A percentile compares a stretch with the other conserved stretches of the same genome.
Evolutionary conservation across 2,113 vertebrate genomes (phyloP).

Genomic region (Aramus guarauna): DNA sequence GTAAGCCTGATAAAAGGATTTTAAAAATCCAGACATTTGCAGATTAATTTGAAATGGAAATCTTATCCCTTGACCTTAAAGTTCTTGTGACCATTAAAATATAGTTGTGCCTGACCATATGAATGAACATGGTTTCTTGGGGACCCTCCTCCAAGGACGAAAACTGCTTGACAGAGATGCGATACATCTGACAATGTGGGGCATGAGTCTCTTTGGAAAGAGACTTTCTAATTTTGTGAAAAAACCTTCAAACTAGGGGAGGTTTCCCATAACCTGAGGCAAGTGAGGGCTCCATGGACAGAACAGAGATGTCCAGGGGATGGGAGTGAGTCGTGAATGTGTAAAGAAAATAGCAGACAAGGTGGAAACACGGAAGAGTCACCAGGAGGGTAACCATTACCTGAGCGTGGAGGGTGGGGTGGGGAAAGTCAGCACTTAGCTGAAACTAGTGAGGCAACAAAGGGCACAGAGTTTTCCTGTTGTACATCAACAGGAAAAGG

Average conservation of each 20-base stretch:
- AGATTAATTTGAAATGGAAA: not conserved
- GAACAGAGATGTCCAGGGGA: not conserved
- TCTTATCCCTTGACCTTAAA: not conserved
- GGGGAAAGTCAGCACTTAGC: not conserved
- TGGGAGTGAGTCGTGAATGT: accelerated
- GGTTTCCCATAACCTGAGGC: not conserved
- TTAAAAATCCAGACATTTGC: not conserved
- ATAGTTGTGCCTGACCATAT: not conserved
- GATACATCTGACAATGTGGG: not conserved
- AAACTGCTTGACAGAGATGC: not conserved
- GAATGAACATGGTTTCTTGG: not conserved
- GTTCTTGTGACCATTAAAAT: not conserved
- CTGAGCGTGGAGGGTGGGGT: not conserved
- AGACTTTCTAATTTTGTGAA: not conserved
- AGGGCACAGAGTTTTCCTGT: not conserved
- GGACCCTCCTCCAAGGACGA: not conserved
- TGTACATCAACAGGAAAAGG: not conserved
- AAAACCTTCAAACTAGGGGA: not conserved
- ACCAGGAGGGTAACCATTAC: not conserved
- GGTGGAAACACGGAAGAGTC: not conserved
- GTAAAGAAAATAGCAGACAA: not conserved
- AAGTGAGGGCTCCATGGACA: not conserved
- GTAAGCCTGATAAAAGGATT: not conserved
- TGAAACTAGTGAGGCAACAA: not conserved
- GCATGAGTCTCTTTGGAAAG: not conserved